Evolutionary conservation across 2,888 invertebrate genomes (phyloP), one percentile per base, ranked within the genome.

Genomic region (Bombyx huttoni): DNA sequence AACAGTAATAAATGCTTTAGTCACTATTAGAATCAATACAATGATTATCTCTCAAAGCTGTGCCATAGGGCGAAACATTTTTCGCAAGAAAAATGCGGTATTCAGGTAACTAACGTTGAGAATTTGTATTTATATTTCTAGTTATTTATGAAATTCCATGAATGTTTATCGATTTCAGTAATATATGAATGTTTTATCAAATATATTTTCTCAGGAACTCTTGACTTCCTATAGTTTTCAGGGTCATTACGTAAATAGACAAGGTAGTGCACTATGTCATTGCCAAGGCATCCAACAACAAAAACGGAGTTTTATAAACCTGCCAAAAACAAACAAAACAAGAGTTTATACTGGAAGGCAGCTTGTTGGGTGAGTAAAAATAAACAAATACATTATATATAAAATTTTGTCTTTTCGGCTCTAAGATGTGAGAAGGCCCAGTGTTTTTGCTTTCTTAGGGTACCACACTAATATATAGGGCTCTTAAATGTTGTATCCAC

Each of bases 291-390:
- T 57, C 47, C 55, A 65, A 46, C 70, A 71, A 52, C 78, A 78
- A 53, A 70, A 64, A 61, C 76, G 86, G 13, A 67, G 68, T n/a
- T 83, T 89, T 61, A 65, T 89, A 40, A 82, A 60, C 55, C 76
- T 86, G 53, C 64, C 85, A 9, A 75, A 74, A 58, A 72, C 80
- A 51, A 89, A 75, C 54, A 82, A 84, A 60, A 92, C 89, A 53
- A 92, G 92, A 65, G 91, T 92, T 67, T 94, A 94, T 68, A 88
- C 90, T 66, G 94, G 93, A 56, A 90, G 93, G 67, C 94, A 94
- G 77, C 78, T 95, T 54, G 90, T 94, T 57, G 94, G 94, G 94
- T 94, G 81, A 88, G 89, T 79, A 40, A 46, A 12, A 40, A 40
- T 6, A 12, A 40, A 40, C 12, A 40, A 12, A 6, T 40, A 40